Evolutionary conservation across 2,797 vertebrate genomes (phyloP).

Genomic region (Brotula barbata): DNA sequence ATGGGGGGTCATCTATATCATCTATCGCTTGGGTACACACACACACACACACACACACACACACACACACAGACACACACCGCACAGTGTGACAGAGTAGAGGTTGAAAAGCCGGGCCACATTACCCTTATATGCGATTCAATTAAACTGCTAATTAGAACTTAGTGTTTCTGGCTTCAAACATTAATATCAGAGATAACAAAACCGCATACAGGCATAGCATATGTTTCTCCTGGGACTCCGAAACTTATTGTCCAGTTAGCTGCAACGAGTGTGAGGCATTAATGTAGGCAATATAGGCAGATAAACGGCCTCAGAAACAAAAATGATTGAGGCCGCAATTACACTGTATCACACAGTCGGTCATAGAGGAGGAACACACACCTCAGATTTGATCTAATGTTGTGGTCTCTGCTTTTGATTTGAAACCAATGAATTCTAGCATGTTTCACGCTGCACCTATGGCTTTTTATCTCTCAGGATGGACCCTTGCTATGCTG

Average conservation of each 20-base stretch:
- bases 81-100: slow-evolving; percentile 28
- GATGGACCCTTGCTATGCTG: too few relatives aligned
- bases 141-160: slow-evolving; percentile 63
- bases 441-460: too few relatives aligned
- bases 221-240: slow-evolving; percentile 14
- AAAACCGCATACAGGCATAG: slow-evolving; percentile 19
- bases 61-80: too few relatives aligned
- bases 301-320: slow-evolving; percentile 1
- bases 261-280: slow-evolving; percentile 30
- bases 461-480: too few relatives aligned
- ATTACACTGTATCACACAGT: slow-evolving; percentile 12
- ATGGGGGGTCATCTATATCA: slow-evolving; percentile 53
- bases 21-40: slow-evolving; percentile 28
- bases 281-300: slow-evolving; percentile 30
- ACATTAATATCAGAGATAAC: slow-evolving; percentile 41
- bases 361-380: slow-evolving; percentile 4
- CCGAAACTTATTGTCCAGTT: slow-evolving; percentile 1
- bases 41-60: background rate
- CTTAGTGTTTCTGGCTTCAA: slow-evolving; percentile 42
- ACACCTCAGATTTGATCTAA: background rate
- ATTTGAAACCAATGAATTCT: too few relatives aligned
- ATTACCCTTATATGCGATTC: slow-evolving; percentile 70
- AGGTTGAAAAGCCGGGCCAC: slow-evolving; percentile 39
- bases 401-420: background rate
- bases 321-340: slow-evolving; percentile 17